These are phyloP conservation scores for Neotoxoptera formosana DNA, from an alignment of 1,140 invertebrate genomes.

Conservation along the genomic window DNA sequence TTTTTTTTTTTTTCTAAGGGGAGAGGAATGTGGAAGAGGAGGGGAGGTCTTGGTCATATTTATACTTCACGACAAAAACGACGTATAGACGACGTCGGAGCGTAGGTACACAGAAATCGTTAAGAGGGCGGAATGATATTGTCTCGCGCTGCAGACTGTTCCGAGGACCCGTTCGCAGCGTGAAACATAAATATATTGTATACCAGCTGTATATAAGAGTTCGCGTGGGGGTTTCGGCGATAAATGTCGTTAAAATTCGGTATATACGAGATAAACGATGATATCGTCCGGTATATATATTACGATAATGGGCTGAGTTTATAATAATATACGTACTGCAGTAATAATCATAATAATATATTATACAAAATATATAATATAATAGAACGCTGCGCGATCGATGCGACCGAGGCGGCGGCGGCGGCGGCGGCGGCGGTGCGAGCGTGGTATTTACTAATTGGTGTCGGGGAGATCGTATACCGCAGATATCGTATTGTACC, in stretches of 20 bases:
- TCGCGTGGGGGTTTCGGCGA: not conserved
- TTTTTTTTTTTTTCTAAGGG: not conserved
- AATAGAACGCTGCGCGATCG: not conserved
- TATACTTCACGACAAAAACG: not conserved
- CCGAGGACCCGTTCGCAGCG: not conserved
- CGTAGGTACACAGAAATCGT: not conserved
- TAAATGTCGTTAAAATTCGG: conserved; percentile 30
- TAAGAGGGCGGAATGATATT: not conserved
- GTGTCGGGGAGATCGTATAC: conserved; percentile 14
- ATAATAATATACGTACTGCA: not conserved
- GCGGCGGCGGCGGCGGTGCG: not conserved
- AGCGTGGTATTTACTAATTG: conserved; percentile 35
- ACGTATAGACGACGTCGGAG: not conserved
- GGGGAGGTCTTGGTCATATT: not conserved
- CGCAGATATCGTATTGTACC: not conserved
- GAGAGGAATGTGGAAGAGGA: too few species aligned
- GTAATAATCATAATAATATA: not conserved
- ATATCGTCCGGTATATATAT: not conserved
- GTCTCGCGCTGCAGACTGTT: not conserved
- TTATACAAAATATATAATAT: not conserved
- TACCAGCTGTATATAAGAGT: not conserved
- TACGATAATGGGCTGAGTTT: not conserved
- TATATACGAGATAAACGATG: not conserved
- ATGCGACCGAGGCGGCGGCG: not conserved
- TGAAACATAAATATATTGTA: not conserved